Evolutionary conservation across 2,113 vertebrate species (phyloP).

Genomic region (Eclectus roratus): DNA sequence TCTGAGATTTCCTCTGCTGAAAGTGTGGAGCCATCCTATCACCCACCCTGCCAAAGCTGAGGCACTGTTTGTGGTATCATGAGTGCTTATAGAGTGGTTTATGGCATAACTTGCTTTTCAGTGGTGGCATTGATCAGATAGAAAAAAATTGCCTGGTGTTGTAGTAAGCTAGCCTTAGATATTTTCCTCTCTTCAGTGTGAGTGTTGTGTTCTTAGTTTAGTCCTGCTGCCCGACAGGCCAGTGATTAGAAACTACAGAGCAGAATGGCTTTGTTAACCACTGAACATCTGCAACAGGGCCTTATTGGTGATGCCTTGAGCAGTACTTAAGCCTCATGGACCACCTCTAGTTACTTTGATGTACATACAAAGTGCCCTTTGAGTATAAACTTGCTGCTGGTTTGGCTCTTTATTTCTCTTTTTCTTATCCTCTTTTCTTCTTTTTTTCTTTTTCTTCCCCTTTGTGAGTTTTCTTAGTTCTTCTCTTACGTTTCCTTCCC

Average conservation of each 20-base stretch:
- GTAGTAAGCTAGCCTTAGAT: background rate
- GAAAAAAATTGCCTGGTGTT: background rate
- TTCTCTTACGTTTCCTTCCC: background rate
- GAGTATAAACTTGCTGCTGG: background rate
- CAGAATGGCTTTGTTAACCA: background rate
- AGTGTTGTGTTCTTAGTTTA: background rate
- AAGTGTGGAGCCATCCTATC: background rate
- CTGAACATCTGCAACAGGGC: background rate
- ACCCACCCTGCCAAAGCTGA: background rate
- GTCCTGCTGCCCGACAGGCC: background rate
- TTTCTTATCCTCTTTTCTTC: background rate
- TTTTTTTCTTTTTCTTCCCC: background rate
- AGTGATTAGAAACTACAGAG: background rate
- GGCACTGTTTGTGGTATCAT: background rate
- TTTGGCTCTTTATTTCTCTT: background rate
- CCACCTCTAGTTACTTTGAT: background rate
- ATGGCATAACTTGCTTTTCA: background rate
- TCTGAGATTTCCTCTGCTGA: background rate
- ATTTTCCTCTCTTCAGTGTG: background rate
- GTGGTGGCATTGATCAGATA: background rate
- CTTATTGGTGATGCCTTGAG: background rate
- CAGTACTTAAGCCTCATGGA: background rate
- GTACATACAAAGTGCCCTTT: background rate
- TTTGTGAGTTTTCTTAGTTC: conserved; percentile 17
- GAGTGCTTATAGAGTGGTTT: background rate